Evolutionary conservation across 2,888 invertebrate genomes (phyloP).

Genomic region (Phragmatobia fuliginosa): DNA sequence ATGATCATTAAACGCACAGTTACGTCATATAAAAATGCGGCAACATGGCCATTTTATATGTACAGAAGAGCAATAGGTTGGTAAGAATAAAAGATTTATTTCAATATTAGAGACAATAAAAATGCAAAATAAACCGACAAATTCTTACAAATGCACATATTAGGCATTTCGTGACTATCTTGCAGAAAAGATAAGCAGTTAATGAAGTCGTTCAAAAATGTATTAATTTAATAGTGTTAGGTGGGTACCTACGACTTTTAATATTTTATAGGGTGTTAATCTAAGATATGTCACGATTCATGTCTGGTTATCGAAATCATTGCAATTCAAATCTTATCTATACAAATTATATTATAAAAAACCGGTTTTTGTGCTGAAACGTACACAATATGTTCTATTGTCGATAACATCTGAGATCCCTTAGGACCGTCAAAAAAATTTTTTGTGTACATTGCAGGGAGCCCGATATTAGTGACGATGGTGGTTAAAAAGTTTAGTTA

Average conservation of each 20-base stretch:
- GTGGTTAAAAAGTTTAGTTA: not conserved
- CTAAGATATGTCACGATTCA: not conserved
- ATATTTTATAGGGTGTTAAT: not conserved
- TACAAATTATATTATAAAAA: not conserved
- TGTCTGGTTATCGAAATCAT: not conserved
- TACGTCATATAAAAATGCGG: not conserved
- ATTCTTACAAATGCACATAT: not conserved
- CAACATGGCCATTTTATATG: not conserved
- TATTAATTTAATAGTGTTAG: not conserved
- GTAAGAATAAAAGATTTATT: not conserved
- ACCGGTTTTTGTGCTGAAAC: not conserved
- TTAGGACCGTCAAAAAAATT: not conserved
- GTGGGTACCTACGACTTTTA: not conserved
- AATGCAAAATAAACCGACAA: not conserved
- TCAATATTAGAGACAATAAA: not conserved
- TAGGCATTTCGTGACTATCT: not conserved
- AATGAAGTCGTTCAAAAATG: not conserved
- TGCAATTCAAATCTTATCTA: not conserved
- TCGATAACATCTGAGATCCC: not conserved
- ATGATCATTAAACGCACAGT: slow-evolving; percentile 26
- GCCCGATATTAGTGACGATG: not conserved
- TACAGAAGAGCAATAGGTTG: not conserved
- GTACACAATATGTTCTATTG: not conserved
- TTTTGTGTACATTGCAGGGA: not conserved
- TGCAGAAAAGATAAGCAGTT: not conserved